These are phyloP conservation scores for Otus scops DNA, from an alignment of 2,797 vertebrate species.

Conservation along the genomic window DNA sequence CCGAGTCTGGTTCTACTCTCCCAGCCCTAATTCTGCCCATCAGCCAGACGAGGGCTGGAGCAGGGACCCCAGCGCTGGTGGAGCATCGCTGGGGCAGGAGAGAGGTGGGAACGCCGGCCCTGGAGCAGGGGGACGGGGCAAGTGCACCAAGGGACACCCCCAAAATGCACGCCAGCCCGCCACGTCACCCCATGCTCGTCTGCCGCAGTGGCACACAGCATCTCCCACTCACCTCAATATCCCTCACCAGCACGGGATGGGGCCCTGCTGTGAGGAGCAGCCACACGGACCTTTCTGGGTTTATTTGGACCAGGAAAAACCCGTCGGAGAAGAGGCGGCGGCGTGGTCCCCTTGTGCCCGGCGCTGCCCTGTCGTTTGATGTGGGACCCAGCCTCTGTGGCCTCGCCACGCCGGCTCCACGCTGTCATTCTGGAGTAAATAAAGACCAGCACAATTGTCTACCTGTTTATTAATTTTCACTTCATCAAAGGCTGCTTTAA, in stretches of 20 bases:
- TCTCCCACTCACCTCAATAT: neutral
- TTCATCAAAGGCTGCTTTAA: constrained; percentile 49
- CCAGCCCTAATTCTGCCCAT: neutral
- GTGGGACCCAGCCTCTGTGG: neutral
- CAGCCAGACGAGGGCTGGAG: neutral
- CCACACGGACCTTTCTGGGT: neutral
- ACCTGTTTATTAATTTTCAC: constrained; percentile 24
- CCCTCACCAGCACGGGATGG: accelerated
- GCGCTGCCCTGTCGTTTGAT: neutral
- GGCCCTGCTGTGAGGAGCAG: neutral
- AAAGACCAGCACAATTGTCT: neutral
- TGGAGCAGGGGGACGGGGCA: accelerated
- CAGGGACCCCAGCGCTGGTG: accelerated
- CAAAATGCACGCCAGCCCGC: neutral
- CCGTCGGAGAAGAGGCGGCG: neutral
- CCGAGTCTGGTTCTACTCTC: neutral
- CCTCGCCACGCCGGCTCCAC: neutral
- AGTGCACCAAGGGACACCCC: neutral
- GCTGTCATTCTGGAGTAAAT: neutral
- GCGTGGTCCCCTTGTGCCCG: neutral
- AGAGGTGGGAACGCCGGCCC: neutral
- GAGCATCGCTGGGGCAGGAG: neutral
- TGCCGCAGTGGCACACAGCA: accelerated
- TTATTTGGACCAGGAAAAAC: constrained; percentile 13
- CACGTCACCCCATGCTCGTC: accelerated